Percentiles rank a stretch among this genome's conserved stretches.
Evolutionary conservation across 2,888 invertebrate species (phyloP).

Genomic region (Amphipoea oculea): DNA sequence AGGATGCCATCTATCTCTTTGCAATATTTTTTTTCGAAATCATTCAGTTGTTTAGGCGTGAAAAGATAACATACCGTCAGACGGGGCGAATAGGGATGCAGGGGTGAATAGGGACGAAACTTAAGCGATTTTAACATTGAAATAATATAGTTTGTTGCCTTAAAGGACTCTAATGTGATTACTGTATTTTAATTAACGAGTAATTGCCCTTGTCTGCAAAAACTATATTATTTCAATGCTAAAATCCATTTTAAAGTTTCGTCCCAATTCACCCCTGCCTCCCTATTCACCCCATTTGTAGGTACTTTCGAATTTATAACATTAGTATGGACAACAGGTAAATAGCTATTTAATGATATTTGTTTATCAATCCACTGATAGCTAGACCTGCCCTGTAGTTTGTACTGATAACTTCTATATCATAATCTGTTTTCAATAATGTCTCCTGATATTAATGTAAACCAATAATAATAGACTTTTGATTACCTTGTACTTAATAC

Average conservation of each 20-base stretch:
- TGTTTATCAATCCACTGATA: constrained; percentile 62
- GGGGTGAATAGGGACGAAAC: too few relatives aligned
- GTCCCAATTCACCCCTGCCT: too few relatives aligned
- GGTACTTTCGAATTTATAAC: background rate
- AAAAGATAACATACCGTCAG: background rate
- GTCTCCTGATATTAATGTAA: constrained; percentile 1
- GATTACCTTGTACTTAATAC: constrained; percentile 29
- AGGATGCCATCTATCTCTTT: too few relatives aligned
- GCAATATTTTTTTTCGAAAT: background rate
- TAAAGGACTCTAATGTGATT: too few relatives aligned
- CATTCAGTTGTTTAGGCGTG: background rate
- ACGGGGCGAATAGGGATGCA: too few relatives aligned
- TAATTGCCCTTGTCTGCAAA: too few relatives aligned
- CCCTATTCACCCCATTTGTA: too few relatives aligned
- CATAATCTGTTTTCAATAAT: constrained; percentile 60
- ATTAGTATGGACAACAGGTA: constrained; percentile 13
- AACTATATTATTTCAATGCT: too few relatives aligned
- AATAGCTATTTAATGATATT: constrained; percentile 44
- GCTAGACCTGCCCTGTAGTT: constrained; percentile 11
- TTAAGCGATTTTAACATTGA: too few relatives aligned
- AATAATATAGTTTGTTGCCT: too few relatives aligned
- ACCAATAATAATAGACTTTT: constrained; percentile 36
- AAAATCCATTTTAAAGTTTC: too few relatives aligned
- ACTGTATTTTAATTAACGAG: too few relatives aligned
- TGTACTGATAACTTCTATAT: constrained; percentile 51